Evolutionary conservation across 2,888 invertebrate species (phyloP), one percentile per base, ranked within the genome.

Genomic region (Zygogramma bicolorata): DNA sequence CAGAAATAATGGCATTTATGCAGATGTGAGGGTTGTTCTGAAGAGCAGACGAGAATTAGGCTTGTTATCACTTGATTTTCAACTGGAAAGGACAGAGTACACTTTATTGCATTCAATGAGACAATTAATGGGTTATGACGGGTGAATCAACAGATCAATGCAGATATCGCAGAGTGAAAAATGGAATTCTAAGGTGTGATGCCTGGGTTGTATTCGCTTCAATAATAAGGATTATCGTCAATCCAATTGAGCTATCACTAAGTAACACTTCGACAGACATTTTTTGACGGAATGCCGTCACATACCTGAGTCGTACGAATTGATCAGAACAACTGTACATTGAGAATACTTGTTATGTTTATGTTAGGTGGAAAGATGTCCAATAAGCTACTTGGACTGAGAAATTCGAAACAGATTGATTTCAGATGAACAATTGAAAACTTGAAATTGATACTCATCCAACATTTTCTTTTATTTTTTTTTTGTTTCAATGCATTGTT

Each of bases 1-100:
- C 59, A 65, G 65, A 72, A 72, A 65, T 72, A 72, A 72, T 72
- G 72, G 72, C 40, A 68, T 72, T 72, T 72, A 72, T 72, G 72
- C 72, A 72, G 68, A 68, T 72, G 68, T 53, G 27, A 42, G 29
- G 68, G 53, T 62, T 72, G 72, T 72, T 65, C 60, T 57, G 60
- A 59, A 40, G 38, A 58, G 59, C 25, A 59, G 68, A 68, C 61
- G 58, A 65, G 68, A 60, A 72, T 72, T 72, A 68, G 60, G 46
- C 61, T 22, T 68, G 72, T 72, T 68, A 72, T 72, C 65, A 72
- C 68, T 65, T 65, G 65, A 59, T 58, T 67, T 59, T n/a, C 63
- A 34, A 40, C 15, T n/a, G 40, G 29, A 59, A 38, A 71, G 31
- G 31, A 49, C 20, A 65, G 58, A 49, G 25, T n/a, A 34, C 59